phyloP scores from a whole-genome alignment of 2,797 vertebrate species.

The Leucoraja ocellata region DNA sequence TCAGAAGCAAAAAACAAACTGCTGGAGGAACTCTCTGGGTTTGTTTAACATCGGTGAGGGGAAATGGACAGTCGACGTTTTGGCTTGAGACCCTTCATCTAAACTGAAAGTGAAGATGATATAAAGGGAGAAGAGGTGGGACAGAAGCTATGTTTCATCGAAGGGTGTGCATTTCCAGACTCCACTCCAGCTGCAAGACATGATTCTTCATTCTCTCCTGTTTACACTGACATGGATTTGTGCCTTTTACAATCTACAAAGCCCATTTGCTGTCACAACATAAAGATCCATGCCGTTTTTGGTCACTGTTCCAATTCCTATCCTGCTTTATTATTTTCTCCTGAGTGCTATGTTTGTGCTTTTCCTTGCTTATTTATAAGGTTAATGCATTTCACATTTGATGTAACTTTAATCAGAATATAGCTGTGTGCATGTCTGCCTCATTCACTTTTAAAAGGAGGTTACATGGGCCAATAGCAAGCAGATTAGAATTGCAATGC shows the following conservation, averaged over 20 bases:
- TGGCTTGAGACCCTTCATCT: no score
- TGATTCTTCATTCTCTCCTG: not conserved
- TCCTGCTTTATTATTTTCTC: not conserved
- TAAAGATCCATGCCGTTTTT: not conserved
- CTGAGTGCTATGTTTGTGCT: not conserved
- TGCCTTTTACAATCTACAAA: not conserved
- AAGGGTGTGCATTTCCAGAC: no score
- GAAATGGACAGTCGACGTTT: no score
- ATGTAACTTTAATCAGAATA: conserved; percentile 15
- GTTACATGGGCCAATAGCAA: not conserved
- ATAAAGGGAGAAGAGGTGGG: no score
- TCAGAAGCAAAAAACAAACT: no score
- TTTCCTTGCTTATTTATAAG: not conserved
- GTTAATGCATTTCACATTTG: not conserved
- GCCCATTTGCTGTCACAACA: not conserved
- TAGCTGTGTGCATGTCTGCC: not conserved
- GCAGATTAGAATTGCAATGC: not conserved
- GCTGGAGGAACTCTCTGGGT: no score
- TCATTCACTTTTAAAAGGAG: not conserved
- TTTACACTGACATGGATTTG: not conserved
- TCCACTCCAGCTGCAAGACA: not conserved
- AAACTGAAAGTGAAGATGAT: no score
- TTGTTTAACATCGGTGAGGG: no score
- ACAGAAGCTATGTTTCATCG: not conserved
- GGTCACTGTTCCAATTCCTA: not conserved